A percentile compares a stretch with the other conserved stretches of the same genome.
phyloP scores from a whole-genome alignment of 2,888 invertebrate genomes.

The Clistopyga incitator region DNA sequence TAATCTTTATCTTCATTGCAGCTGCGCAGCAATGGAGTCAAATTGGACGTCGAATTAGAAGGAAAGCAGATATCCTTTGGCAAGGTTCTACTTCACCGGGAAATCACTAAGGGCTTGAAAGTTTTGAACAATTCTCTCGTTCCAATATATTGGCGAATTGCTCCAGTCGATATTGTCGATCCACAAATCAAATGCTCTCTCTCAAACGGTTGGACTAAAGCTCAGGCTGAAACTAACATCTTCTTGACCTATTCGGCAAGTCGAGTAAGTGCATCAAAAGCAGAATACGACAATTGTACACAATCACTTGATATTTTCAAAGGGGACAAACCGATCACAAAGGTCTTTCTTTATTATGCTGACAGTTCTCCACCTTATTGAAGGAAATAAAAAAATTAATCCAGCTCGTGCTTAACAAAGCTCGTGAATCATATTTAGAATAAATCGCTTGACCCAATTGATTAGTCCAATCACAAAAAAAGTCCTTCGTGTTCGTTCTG shows the following conservation, averaged over 20 bases:
- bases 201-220: constrained; percentile 67
- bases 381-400: too few species aligned
- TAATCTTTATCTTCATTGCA: background rate
- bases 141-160: constrained; percentile 86
- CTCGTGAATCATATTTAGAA: too few species aligned
- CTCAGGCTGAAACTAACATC: constrained; percentile 67
- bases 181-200: constrained; percentile 78
- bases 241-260: constrained; percentile 73
- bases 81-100: constrained; percentile 85
- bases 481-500: too few species aligned
- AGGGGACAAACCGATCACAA: too few species aligned
- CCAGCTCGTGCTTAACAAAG: too few species aligned
- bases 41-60: constrained; percentile 84
- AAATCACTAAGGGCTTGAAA: constrained; percentile 85
- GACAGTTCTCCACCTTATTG: too few species aligned
- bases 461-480: too few species aligned
- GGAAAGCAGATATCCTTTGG: constrained; percentile 85
- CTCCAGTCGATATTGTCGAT: constrained; percentile 81
- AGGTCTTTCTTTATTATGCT: too few species aligned
- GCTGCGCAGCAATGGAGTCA: constrained; percentile 85
- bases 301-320: background rate
- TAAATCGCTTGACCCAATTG: too few species aligned
- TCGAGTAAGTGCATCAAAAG: constrained; percentile 61
- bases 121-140: constrained; percentile 87
- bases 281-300: background rate